phyloP scores from a whole-genome alignment of 2,888 invertebrate genomes.

The Macrophya alboannulata region DNA sequence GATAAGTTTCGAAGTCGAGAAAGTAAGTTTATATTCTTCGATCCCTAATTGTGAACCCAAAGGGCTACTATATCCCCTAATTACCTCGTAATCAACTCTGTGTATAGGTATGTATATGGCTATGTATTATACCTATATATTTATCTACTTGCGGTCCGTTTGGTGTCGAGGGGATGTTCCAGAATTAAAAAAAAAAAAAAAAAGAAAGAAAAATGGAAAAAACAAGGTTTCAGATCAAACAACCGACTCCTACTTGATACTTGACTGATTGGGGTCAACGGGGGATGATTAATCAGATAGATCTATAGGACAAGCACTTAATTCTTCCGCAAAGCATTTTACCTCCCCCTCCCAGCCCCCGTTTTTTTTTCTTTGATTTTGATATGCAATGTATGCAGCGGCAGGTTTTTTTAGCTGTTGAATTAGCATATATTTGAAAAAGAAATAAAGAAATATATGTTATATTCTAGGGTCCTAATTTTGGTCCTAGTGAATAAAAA shows the following conservation, averaged over 20 bases:
- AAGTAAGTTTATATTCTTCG: constrained; percentile 11
- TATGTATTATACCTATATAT: too few species aligned
- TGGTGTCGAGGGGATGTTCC: background rate
- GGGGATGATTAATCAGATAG: background rate
- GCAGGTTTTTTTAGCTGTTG: too few species aligned
- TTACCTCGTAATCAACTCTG: constrained; percentile 2
- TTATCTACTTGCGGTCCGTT: background rate
- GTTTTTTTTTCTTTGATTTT: background rate
- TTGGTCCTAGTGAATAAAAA: too few species aligned
- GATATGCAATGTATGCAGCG: too few species aligned
- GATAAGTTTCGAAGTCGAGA: background rate
- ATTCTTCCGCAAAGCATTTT: background rate
- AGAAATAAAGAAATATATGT: too few species aligned
- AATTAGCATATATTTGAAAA: too few species aligned
- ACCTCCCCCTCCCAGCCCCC: too few species aligned
- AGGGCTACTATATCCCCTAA: background rate
- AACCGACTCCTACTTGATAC: background rate
- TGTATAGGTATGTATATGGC: background rate
- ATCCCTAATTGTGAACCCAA: background rate
- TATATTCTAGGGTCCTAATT: too few species aligned
- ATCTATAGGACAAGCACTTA: background rate
- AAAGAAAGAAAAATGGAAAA: too few species aligned
- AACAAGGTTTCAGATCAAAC: background rate
- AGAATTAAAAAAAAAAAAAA: background rate
- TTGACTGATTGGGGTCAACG: constrained; percentile 17